Evolutionary conservation across 2,888 invertebrate species (phyloP), one percentile per base, ranked within the genome.

Genomic region (Tipula helvola): DNA sequence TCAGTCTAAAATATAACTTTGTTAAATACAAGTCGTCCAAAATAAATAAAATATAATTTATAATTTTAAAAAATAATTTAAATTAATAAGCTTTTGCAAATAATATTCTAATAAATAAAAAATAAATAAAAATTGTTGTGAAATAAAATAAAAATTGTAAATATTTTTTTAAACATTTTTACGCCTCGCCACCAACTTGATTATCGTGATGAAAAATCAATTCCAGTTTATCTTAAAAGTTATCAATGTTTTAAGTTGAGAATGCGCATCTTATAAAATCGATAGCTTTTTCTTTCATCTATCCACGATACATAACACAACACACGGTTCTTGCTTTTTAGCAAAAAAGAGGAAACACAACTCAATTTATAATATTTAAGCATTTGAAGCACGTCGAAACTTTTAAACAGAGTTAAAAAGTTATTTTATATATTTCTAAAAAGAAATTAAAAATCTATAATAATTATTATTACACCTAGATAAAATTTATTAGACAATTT

Each of bases 231-330:
- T 84, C 84, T 84, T 41, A 84, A 28, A 28, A 28, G 28, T 28
- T 28, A 28, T 28, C 2, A 28, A 28, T 28, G 28, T 28, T 28
- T 16, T 83, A 36, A 83, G n/a, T 39, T 36, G 84, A 84, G 84
- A 41, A 39, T 84, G 84, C 84, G 84, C 84, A 84, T 84, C 84
- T 84, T 84, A 16, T n/a, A 84, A 84, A 84, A 84, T 84, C 84
- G 84, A 84, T 84, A 84, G 41, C 84, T 36, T 84, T 84, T 39
- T 83, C 36, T 71, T 71, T 12, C 71, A 28, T 71, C 71, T 28
- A 71, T 71, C 12, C 28, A 71, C n/a, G n/a, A n/a, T n/a, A n/a
- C n/a, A n/a, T n/a, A n/a, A 71, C 71, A 71, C 12, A 71, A 71
- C 28, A 16, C 52, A 71, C 71, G 28, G 71, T 71, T 71, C 28